These are phyloP conservation scores for Lophura nycthemera DNA, from an alignment of 2,113 vertebrate species.

Conservation along the genomic window DNA sequence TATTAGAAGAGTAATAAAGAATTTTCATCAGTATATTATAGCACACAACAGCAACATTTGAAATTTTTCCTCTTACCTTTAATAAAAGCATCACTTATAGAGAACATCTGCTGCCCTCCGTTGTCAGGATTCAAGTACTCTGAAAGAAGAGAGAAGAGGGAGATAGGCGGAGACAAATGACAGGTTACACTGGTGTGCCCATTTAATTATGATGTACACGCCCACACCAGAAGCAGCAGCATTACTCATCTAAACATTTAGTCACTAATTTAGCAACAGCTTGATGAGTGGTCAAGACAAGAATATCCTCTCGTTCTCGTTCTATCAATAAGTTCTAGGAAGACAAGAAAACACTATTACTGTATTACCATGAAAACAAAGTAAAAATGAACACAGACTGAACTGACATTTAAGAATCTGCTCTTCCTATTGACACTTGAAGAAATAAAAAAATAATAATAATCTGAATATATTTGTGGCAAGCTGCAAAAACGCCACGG, in stretches of 20 bases:
- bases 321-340: constrained; percentile 4
- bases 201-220: constrained; percentile 69
- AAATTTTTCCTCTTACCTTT: constrained; percentile 84
- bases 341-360: neutral
- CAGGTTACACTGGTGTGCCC: constrained; percentile 44
- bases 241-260: constrained; percentile 61
- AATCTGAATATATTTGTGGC: neutral
- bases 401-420: neutral
- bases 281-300: constrained; percentile 36
- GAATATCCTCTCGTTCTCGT: constrained; percentile 44
- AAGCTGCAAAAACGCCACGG: neutral
- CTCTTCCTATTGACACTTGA: neutral
- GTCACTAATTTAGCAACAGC: constrained; percentile 60
- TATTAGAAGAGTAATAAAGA: neutral
- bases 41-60: neutral
- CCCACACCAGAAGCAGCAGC: constrained; percentile 58
- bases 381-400: neutral
- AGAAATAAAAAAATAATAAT: neutral
- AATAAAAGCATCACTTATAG: constrained; percentile 98
- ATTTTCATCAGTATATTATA: neutral
- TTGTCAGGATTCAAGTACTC: constrained; percentile 93
- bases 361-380: neutral
- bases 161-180: constrained; percentile 65
- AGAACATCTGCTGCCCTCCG: constrained; percentile 91
- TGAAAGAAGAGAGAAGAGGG: constrained; percentile 73